Conservation (phyloP, 2,888 invertebrate species). For the Cryptosula pallasiana region DNA sequence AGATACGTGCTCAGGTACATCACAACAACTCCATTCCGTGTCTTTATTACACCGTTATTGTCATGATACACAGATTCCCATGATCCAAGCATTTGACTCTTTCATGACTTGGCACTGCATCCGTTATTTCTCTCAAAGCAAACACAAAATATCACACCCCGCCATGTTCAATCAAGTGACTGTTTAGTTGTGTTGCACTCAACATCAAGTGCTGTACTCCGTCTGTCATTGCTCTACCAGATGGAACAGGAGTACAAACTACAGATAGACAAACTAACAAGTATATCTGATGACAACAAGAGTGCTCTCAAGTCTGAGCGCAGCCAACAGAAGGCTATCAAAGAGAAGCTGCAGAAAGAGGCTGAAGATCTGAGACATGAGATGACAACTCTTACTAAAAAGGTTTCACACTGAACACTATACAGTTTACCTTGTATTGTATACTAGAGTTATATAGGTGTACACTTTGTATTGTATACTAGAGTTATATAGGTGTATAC, state of each 20-base stretch:
- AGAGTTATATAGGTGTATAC: too few species aligned
- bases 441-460: neutral
- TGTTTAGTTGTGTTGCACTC: neutral
- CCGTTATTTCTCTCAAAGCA: too few species aligned
- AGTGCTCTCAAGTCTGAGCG: neutral
- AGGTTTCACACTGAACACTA: too few species aligned
- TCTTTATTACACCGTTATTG: too few species aligned
- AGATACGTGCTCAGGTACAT: constrained; percentile 2
- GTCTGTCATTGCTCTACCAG: too few species aligned
- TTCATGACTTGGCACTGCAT: neutral
- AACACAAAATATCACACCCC: too few species aligned
- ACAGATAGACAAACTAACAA: neutral
- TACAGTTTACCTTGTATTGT: too few species aligned
- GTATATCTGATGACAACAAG: neutral
- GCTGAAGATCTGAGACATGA: neutral
- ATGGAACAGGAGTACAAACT: neutral
- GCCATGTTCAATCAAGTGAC: too few species aligned
- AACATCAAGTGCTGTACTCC: neutral
- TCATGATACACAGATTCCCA: too few species aligned
- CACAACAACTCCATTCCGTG: too few species aligned
- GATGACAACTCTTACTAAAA: neutral
- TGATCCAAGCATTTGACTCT: too few species aligned
- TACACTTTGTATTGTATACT: too few species aligned
- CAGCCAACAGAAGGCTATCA: neutral
- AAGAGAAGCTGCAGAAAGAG: neutral